Evolutionary conservation across 2,888 invertebrate species (phyloP).

Genomic region (Drosophila gaucha): DNA sequence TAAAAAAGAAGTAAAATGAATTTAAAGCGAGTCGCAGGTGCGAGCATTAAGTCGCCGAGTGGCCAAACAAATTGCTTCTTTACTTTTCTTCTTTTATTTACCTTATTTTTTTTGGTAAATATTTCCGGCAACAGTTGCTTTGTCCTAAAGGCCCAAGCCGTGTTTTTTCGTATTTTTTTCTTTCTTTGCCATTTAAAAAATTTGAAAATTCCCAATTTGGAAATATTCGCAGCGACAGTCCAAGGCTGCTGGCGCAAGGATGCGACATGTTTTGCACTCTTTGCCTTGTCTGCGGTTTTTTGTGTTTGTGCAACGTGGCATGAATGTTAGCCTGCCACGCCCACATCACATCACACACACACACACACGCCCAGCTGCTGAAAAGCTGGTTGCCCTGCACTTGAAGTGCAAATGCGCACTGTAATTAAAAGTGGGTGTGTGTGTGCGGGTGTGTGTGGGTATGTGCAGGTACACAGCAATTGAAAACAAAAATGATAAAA

Average conservation of each 20-base stretch:
- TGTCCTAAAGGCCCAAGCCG: neutral
- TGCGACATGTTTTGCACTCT: slow-evolving; percentile 44
- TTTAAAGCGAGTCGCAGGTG: slow-evolving; percentile 68
- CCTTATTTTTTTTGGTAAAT: slow-evolving; percentile 34
- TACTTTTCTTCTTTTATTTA: slow-evolving; percentile 39
- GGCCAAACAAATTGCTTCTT: slow-evolving; percentile 58
- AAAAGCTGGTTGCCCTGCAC: slow-evolving; percentile 55
- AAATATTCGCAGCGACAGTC: slow-evolving; percentile 26
- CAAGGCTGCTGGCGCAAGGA: slow-evolving; percentile 49
- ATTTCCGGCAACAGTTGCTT: slow-evolving; percentile 36
- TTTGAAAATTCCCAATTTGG: slow-evolving; percentile 21
- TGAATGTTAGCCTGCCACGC: slow-evolving; percentile 48
- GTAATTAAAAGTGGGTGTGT: slow-evolving; percentile 67
- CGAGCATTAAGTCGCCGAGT: slow-evolving; percentile 48
- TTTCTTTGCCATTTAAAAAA: slow-evolving; percentile 5
- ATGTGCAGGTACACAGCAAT: slow-evolving; percentile 40
- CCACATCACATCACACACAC: slow-evolving; percentile 2
- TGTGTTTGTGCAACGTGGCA: slow-evolving; percentile 75
- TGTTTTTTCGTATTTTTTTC: slow-evolving; percentile 9
- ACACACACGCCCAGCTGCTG: too few species aligned
- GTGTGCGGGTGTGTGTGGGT: slow-evolving; percentile 14
- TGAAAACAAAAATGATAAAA: slow-evolving; percentile 51
- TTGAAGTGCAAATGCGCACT: slow-evolving; percentile 76
- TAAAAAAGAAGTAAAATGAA: slow-evolving; percentile 48
- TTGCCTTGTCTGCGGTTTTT: slow-evolving; percentile 48